Percentiles rank a stretch among this genome's conserved stretches.
phyloP scores from a whole-genome alignment of 2,797 vertebrate genomes.

The Diplodus sargus region DNA sequence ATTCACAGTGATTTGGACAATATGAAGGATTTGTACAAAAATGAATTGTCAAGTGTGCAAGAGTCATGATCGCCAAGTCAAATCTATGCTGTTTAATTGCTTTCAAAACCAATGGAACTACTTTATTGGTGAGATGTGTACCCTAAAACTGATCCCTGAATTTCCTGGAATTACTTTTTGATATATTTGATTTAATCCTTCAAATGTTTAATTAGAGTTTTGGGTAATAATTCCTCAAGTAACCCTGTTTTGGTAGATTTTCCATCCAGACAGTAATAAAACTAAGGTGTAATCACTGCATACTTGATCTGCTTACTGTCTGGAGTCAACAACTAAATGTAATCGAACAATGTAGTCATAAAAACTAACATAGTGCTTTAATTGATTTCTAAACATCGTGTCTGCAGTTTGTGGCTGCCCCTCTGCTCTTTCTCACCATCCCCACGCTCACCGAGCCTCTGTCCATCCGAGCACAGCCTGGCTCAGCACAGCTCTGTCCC shows the following conservation, averaged over 20 bases:
- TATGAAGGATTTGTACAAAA: too few species aligned
- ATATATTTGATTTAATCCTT: background rate
- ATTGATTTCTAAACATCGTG: background rate
- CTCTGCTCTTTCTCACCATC: slow-evolving; percentile 9
- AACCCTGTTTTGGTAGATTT: background rate
- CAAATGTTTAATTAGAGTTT: background rate
- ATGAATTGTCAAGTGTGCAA: too few species aligned
- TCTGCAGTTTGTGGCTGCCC: slow-evolving; percentile 8
- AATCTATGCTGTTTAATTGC: too few species aligned
- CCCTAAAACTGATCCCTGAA: background rate
- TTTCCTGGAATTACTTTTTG: background rate
- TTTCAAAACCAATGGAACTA: too few species aligned
- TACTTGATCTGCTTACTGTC: background rate
- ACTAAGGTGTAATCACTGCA: background rate
- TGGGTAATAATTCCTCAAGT: background rate
- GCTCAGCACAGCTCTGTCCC: slow-evolving; percentile 52
- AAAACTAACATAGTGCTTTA: background rate
- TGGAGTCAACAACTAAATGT: background rate
- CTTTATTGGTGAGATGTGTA: background rate
- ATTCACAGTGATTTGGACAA: too few species aligned
- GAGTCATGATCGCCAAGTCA: too few species aligned
- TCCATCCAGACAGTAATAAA: background rate
- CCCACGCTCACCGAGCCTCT: slow-evolving; percentile 15
- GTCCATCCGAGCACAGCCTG: slow-evolving; percentile 38
- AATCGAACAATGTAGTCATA: background rate